Percentiles rank a stretch among this genome's conserved stretches.
phyloP scores from a whole-genome alignment of 1,140 invertebrate species.

The Drosophila sechellia region DNA sequence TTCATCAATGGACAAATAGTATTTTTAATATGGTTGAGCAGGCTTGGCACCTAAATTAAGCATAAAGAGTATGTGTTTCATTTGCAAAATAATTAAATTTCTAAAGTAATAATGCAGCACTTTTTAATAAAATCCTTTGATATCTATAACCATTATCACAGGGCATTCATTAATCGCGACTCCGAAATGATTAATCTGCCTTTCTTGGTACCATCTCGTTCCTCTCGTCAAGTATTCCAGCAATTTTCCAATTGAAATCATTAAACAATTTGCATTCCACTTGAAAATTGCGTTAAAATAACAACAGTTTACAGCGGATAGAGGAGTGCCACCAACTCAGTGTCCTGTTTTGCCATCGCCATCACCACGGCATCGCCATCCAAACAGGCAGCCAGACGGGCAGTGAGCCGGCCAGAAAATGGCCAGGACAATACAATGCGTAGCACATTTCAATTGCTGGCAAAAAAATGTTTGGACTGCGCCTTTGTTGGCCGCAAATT shows the following conservation, averaged over 20 bases:
- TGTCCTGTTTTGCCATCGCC: constrained; percentile 54
- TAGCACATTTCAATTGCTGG: constrained; percentile 75
- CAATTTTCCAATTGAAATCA: constrained; percentile 84
- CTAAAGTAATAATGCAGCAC: too few relatives aligned
- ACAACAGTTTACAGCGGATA: constrained; percentile 77
- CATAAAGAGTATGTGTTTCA: too few relatives aligned
- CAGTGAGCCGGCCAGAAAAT: constrained; percentile 26
- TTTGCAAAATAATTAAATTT: too few relatives aligned
- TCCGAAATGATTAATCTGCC: constrained; percentile 17
- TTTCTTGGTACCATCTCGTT: constrained; percentile 58
- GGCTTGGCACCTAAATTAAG: too few relatives aligned
- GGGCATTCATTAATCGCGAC: constrained; percentile 1
- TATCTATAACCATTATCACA: not conserved
- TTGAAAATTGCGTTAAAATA: constrained; percentile 84
- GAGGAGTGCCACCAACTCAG: constrained; percentile 13
- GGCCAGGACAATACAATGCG: constrained; percentile 58
- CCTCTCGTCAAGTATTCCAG: constrained; percentile 77
- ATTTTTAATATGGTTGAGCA: too few relatives aligned
- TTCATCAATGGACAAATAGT: too few relatives aligned
- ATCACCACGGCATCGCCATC: not conserved
- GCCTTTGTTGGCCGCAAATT: constrained; percentile 78
- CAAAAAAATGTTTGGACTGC: constrained; percentile 72
- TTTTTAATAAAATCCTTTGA: too few relatives aligned
- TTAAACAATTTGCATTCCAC: constrained; percentile 84
- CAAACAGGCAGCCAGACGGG: constrained; percentile 20